Evolutionary conservation across 1,140 invertebrate species (phyloP).

Genomic region (Drosophila pachea): DNA sequence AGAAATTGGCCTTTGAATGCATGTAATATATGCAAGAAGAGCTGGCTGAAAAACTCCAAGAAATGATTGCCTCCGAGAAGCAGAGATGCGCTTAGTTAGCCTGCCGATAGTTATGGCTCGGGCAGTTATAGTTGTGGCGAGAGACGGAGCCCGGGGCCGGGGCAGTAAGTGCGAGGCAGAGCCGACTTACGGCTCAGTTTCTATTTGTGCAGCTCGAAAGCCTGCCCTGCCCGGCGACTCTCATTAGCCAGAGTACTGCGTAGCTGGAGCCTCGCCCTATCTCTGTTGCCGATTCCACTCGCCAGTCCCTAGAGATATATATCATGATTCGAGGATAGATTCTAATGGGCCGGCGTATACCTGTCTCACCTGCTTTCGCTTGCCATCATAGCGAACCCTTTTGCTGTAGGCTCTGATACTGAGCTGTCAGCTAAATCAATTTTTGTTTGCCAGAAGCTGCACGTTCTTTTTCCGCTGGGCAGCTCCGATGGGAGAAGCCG

Average conservation of each 20-base stretch:
- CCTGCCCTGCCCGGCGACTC: too few species aligned
- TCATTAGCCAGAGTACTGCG: too few species aligned
- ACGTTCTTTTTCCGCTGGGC: constrained; percentile 23
- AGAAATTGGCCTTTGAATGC: constrained; percentile 47
- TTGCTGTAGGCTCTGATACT: constrained; percentile 32
- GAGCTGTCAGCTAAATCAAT: constrained; percentile 65
- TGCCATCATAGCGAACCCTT: constrained; percentile 4
- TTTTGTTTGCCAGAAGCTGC: constrained; percentile 20
- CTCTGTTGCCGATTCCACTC: too few species aligned
- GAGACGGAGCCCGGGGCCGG: too few species aligned
- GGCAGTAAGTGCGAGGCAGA: too few species aligned
- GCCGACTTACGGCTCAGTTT: too few species aligned
- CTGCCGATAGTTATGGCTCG: constrained; percentile 18
- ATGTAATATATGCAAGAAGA: constrained; percentile 55
- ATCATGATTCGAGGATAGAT: too few species aligned
- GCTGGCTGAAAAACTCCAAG: constrained; percentile 4
- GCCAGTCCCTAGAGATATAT: too few species aligned
- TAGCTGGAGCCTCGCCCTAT: too few species aligned
- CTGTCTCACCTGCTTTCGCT: neutral
- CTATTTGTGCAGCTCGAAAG: too few species aligned
- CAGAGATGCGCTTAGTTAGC: constrained; percentile 36
- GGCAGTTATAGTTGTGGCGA: neutral
- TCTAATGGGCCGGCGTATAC: neutral
- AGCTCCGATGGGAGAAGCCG: constrained; percentile 61
- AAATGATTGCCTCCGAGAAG: constrained; percentile 4